Evolutionary conservation across 2,113 vertebrate species (phyloP).

Genomic region (Engystomops pustulosus): DNA sequence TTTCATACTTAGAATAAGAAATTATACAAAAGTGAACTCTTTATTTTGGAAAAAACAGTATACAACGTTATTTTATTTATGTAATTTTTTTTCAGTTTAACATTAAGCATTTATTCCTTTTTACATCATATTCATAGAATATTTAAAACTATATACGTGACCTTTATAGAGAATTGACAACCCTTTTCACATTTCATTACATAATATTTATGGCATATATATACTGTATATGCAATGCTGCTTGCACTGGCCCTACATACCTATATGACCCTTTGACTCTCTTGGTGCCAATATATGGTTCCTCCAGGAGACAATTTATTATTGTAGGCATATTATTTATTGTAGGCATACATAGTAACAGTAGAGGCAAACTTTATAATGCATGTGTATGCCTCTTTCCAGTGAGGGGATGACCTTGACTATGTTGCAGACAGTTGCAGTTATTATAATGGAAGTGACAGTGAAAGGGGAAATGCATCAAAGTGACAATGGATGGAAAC

Average conservation of each 20-base stretch:
- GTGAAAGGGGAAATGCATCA: not conserved
- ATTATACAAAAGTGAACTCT: not conserved
- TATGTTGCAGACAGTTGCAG: not conserved
- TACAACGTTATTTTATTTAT: not conserved
- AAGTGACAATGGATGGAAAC: not conserved
- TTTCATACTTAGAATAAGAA: not conserved
- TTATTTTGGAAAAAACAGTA: not conserved
- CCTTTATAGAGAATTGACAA: no score
- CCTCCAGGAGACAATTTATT: no score
- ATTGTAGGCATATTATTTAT: no score
- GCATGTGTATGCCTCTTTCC: not conserved
- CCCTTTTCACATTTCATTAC: not conserved
- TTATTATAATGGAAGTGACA: not conserved
- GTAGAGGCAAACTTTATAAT: no score
- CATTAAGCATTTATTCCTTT: no score
- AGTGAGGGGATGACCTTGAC: not conserved
- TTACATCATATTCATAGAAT: no score
- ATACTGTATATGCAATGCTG: no score
- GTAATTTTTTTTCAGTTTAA: not conserved
- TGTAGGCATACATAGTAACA: no score
- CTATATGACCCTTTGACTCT: no score
- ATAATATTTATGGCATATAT: not conserved
- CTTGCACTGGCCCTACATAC: no score
- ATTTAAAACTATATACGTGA: no score
- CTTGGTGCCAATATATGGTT: no score